phyloP scores from a whole-genome alignment of 2,113 vertebrate species.

The Ellobius talpinus region DNA sequence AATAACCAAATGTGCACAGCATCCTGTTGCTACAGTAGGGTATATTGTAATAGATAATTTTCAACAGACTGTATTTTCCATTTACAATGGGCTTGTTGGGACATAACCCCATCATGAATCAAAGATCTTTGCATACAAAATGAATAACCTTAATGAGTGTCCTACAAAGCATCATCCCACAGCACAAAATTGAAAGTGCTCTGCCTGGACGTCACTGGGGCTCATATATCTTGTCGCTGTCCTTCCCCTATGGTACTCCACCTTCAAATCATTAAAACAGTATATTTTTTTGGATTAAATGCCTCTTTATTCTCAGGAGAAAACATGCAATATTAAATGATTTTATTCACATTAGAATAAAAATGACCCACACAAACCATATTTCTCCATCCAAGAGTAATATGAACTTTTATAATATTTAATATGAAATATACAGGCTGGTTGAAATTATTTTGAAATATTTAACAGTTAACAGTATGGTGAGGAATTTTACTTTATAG shows the following conservation, averaged over 20 bases:
- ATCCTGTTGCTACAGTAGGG: too few species aligned
- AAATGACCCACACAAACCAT: neutral
- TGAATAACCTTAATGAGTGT: too few species aligned
- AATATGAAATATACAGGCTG: neutral
- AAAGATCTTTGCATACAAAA: too few species aligned
- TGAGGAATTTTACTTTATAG: neutral
- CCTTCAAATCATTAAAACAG: neutral
- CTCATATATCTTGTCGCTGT: too few species aligned
- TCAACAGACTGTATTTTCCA: too few species aligned
- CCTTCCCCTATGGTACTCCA: neutral
- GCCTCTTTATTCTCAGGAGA: neutral
- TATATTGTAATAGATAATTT: too few species aligned
- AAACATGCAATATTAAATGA: neutral
- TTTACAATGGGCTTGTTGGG: too few species aligned
- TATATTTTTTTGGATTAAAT: neutral
- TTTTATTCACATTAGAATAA: neutral
- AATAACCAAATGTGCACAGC: too few species aligned
- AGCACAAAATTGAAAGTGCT: too few species aligned
- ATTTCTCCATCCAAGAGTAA: neutral
- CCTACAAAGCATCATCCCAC: too few species aligned
- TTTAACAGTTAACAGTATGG: neutral
- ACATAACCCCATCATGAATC: too few species aligned
- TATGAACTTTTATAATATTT: constrained; percentile 25
- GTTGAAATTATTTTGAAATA: constrained; percentile 50
- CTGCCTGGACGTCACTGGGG: too few species aligned